A percentile compares a stretch with the other conserved stretches of the same genome.
phyloP scores from a whole-genome alignment of 2,113 vertebrate genomes.

The Nicator chloris region DNA sequence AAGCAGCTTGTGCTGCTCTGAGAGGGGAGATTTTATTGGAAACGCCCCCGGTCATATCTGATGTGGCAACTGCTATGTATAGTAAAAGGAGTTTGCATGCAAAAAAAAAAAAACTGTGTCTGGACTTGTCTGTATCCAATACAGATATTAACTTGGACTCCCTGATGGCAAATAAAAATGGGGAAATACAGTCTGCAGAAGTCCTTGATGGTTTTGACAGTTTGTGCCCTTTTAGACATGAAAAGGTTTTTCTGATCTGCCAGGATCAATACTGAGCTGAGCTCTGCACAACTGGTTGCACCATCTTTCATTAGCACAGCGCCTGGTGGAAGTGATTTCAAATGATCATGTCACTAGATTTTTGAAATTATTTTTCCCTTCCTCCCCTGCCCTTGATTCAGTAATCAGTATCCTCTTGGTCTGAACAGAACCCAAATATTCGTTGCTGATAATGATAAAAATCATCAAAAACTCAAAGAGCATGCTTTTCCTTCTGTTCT shows the following conservation, averaged over 20 bases:
- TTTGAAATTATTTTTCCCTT: not conserved
- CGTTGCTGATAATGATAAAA: not conserved
- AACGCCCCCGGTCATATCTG: not conserved
- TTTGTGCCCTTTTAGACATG: not conserved
- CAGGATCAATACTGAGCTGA: not conserved
- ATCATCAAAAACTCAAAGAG: not conserved
- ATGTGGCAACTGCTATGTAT: not conserved
- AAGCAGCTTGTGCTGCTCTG: not conserved
- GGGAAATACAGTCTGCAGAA: not conserved
- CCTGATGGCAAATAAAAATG: not conserved
- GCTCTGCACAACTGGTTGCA: not conserved
- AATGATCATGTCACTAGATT: not conserved
- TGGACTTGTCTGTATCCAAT: not conserved
- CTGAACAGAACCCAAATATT: not conserved
- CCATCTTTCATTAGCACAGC: not conserved
- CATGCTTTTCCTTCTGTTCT: not conserved
- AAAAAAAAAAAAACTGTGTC: not conserved
- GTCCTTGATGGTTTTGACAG: not conserved
- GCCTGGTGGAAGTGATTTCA: not conserved
- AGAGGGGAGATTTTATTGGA: not conserved
- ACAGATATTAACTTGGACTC: not conserved
- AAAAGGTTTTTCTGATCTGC: not conserved
- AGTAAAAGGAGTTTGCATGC: not conserved
- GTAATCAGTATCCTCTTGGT: not conserved
- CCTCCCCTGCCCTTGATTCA: not conserved